Conservation (phyloP, 2,113 vertebrate species). For the Calypte anna region DNA sequence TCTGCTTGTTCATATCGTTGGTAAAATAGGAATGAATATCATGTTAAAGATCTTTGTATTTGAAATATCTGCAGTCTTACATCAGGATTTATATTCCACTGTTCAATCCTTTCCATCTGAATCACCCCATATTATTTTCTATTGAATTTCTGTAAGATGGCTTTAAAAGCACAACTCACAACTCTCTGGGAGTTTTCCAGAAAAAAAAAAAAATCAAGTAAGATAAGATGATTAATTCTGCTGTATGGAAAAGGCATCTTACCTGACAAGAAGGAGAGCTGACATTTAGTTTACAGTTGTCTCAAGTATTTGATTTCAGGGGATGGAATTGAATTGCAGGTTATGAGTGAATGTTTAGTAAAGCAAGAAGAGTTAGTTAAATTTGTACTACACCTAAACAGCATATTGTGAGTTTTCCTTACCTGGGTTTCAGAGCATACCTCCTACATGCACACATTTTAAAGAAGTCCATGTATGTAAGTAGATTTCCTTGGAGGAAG, state of each 20-base stretch:
- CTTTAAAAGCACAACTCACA: background rate
- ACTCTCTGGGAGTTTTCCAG: background rate
- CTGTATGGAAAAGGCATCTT: constrained; percentile 13
- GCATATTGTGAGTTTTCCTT: background rate
- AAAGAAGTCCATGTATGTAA: background rate
- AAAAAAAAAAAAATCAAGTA: background rate
- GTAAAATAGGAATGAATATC: background rate
- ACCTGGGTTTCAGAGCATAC: background rate
- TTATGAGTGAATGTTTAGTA: background rate
- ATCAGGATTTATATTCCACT: background rate
- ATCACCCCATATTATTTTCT: background rate
- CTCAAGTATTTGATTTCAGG: constrained; percentile 52
- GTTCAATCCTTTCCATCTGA: background rate
- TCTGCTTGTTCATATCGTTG: background rate
- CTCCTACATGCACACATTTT: background rate
- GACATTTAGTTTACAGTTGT: constrained; percentile 43
- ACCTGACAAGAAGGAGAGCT: constrained; percentile 7
- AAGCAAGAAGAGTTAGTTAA: background rate
- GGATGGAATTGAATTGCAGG: constrained; percentile 35
- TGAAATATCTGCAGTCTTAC: background rate
- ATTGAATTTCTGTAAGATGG: background rate
- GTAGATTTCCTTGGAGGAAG: background rate
- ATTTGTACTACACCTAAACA: background rate
- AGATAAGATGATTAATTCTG: constrained; percentile 1
- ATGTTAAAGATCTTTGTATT: background rate